Evolutionary conservation across 2,113 vertebrate genomes (phyloP).

Genomic region (Scophthalmus maximus): DNA sequence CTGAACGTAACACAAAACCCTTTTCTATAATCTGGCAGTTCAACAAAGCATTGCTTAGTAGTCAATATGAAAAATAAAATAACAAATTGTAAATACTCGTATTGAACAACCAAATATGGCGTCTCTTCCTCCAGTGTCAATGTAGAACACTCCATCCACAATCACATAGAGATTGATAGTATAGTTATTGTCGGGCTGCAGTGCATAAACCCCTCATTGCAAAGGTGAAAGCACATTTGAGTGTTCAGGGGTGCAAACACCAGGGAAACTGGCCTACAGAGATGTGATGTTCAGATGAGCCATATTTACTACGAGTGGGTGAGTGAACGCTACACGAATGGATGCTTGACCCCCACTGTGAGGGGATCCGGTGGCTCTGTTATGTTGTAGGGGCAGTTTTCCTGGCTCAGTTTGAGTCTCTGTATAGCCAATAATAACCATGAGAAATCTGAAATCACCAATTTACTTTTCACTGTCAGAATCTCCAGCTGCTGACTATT

Average conservation of each 20-base stretch:
- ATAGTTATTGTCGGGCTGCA: background rate
- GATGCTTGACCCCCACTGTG: background rate
- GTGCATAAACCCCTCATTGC: background rate
- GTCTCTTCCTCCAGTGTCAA: background rate
- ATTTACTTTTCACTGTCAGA: too few relatives aligned
- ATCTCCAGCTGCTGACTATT: background rate
- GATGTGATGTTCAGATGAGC: background rate
- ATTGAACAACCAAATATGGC: background rate
- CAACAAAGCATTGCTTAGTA: background rate
- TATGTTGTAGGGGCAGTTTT: background rate
- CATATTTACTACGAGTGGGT: background rate
- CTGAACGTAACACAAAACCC: too few relatives aligned
- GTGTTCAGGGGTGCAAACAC: too few relatives aligned
- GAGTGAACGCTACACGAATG: background rate
- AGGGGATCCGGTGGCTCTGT: background rate
- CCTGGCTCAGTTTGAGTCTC: background rate
- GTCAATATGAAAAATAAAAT: background rate
- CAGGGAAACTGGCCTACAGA: too few relatives aligned
- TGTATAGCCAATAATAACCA: background rate
- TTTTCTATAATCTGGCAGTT: too few relatives aligned
- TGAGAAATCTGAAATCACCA: constrained; percentile 19
- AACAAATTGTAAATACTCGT: too few relatives aligned
- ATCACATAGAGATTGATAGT: background rate
- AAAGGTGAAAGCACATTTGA: too few relatives aligned
- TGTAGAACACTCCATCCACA: background rate